A percentile compares a stretch with the other conserved stretches of the same genome.
phyloP scores from a whole-genome alignment of 2,888 invertebrate species.

The Serripes groenlandicus region DNA sequence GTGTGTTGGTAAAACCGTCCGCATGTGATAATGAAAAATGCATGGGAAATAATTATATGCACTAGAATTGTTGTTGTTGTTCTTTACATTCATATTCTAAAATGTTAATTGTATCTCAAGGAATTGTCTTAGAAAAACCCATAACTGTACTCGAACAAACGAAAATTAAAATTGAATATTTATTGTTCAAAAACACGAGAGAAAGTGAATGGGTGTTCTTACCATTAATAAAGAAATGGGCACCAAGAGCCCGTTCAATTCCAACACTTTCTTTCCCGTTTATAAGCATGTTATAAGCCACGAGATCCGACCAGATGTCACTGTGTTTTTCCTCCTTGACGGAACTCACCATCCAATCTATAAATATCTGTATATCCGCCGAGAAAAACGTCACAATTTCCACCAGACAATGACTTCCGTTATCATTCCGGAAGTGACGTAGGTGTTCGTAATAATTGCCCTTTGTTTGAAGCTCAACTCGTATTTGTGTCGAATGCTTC shows the following conservation, averaged over 20 bases:
- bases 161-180: neutral
- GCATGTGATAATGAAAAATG: too few relatives aligned
- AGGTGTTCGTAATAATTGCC: neutral
- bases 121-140: neutral
- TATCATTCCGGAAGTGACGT: constrained; percentile 18
- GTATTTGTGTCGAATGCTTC: neutral
- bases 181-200: too few relatives aligned
- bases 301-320: constrained; percentile 49
- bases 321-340: constrained; percentile 36
- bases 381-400: constrained; percentile 18
- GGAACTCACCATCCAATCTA: constrained; percentile 39
- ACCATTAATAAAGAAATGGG: constrained; percentile 45
- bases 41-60: too few relatives aligned
- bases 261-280: constrained; percentile 45
- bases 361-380: neutral
- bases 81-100: neutral
- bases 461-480: neutral
- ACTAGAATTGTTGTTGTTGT: too few relatives aligned
- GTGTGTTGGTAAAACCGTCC: neutral
- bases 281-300: constrained; percentile 50
- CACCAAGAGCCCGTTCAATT: constrained; percentile 42
- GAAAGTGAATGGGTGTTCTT: too few relatives aligned
- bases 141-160: neutral
- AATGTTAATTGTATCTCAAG: neutral
- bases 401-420: neutral